Evolutionary conservation across 2,888 invertebrate species (phyloP).

Genomic region (Drosophila pullipes): DNA sequence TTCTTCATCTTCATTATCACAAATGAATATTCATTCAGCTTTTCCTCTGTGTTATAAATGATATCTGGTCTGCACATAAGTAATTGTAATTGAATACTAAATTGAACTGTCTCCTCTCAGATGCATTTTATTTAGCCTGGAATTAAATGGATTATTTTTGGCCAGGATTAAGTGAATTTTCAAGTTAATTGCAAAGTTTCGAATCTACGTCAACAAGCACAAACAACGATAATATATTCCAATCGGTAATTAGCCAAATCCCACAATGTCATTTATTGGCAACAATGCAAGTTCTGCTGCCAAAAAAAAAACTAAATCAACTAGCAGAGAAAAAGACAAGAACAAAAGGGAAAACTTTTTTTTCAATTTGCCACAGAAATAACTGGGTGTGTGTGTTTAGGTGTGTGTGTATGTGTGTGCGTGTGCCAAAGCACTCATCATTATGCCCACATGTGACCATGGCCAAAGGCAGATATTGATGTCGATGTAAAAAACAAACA

Average conservation of each 20-base stretch:
- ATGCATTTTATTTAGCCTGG: background rate
- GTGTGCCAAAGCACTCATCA: constrained; percentile 47
- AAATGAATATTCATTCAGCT: background rate
- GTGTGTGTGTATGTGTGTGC: background rate
- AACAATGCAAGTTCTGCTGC: background rate
- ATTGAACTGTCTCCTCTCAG: background rate
- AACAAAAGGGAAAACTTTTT: background rate
- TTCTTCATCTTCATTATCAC: background rate
- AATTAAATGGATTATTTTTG: background rate
- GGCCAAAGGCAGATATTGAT: constrained; percentile 17
- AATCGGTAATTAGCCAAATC: background rate
- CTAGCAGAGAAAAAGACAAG: background rate
- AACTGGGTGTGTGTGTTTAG: background rate
- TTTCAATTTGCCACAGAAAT: background rate
- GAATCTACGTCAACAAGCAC: background rate
- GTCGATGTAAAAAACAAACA: constrained; percentile 15
- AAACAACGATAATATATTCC: background rate
- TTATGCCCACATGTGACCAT: constrained; percentile 54
- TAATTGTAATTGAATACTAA: background rate
- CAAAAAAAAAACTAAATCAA: background rate
- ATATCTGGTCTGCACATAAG: background rate
- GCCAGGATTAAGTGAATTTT: background rate
- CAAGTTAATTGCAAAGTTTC: background rate
- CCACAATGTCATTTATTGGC: background rate
- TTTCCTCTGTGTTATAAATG: background rate